Conservation (phyloP, 2,888 invertebrate species). For the Capitulum mitella region DNA sequence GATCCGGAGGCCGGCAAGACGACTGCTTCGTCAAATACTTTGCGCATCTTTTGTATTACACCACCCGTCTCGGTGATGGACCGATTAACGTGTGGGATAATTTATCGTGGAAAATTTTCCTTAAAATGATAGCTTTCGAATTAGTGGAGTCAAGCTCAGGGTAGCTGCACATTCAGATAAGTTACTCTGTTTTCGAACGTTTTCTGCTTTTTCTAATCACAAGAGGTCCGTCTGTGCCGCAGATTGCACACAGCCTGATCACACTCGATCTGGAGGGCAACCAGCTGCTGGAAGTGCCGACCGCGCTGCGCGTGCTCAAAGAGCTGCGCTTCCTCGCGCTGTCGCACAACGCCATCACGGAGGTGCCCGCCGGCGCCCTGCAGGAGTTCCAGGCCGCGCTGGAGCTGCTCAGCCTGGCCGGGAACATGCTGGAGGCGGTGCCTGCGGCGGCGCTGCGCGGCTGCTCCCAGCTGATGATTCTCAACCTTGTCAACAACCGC, state of each 20-base stretch:
- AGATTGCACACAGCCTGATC: constrained; percentile 55
- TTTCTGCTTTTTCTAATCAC: too few species aligned
- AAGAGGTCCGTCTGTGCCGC: too few species aligned
- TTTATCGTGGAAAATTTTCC: too few species aligned
- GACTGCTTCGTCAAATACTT: too few species aligned
- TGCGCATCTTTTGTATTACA: too few species aligned
- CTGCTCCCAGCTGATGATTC: constrained; percentile 59
- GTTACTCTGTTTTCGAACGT: too few species aligned
- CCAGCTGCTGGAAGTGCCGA: constrained; percentile 60
- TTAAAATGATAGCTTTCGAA: too few species aligned
- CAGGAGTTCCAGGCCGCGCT: constrained; percentile 54
- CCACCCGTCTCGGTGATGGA: too few species aligned
- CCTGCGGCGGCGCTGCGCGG: constrained; percentile 33
- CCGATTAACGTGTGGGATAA: too few species aligned
- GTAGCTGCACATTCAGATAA: too few species aligned
- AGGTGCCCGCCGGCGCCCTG: constrained; percentile 38
- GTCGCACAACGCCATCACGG: constrained; percentile 62
- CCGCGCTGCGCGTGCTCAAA: constrained; percentile 58
- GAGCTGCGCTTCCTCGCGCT: constrained; percentile 71
- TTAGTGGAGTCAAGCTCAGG: too few species aligned
- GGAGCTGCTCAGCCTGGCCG: constrained; percentile 53
- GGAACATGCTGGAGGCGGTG: constrained; percentile 36
- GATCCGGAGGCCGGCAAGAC: too few species aligned
- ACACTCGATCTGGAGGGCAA: constrained; percentile 78
- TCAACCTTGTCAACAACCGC: constrained; percentile 81